Conservation (phyloP, 2,888 invertebrate genomes). For the Allophyes oxyacanthae region DNA sequence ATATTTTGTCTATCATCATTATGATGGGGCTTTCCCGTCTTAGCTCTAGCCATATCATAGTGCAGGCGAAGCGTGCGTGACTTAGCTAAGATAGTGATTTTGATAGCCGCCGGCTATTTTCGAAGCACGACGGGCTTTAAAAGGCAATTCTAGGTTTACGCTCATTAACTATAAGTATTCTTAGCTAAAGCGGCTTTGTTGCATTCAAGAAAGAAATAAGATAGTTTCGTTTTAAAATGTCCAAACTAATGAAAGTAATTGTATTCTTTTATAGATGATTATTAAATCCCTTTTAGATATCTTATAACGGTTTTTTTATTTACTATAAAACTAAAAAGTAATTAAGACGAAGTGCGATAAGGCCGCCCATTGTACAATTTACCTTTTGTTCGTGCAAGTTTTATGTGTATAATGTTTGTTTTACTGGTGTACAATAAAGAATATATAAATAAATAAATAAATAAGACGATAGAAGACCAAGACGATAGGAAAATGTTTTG, state of each 20-base stretch:
- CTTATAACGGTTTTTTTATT: too few relatives aligned
- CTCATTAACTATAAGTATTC: conserved; percentile 45
- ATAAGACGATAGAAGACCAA: too few relatives aligned
- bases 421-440: too few relatives aligned
- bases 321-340: too few relatives aligned
- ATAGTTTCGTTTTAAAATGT: conserved; percentile 4
- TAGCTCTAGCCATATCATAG: conserved; percentile 60
- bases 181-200: conserved; percentile 29
- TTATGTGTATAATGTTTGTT: too few relatives aligned
- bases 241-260: background rate
- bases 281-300: too few relatives aligned
- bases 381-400: too few relatives aligned
- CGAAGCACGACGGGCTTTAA: conserved; percentile 62
- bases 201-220: conserved; percentile 34
- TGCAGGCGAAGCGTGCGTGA: conserved; percentile 70
- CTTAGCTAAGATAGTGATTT: conserved; percentile 68
- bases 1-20: conserved; percentile 22
- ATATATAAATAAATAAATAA: too few relatives aligned
- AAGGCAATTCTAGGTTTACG: conserved; percentile 53
- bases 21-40: conserved; percentile 33
- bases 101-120: conserved; percentile 68
- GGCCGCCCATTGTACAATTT: too few relatives aligned
- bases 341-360: too few relatives aligned
- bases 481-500: too few relatives aligned
- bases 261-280: too few relatives aligned